phyloP scores from a whole-genome alignment of 2,888 invertebrate genomes.

The Mechanitis mazaeus region DNA sequence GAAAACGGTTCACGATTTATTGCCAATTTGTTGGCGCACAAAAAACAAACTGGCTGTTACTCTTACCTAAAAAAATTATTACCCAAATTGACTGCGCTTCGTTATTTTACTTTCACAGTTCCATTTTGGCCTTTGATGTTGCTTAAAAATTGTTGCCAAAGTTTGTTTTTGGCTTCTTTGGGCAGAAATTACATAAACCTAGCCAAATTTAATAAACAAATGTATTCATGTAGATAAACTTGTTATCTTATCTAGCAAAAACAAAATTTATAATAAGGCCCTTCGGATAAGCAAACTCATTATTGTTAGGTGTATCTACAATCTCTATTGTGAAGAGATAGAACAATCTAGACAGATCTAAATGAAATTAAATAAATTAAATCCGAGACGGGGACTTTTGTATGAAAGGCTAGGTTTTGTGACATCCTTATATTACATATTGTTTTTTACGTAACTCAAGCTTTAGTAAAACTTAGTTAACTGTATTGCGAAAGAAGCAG shows the following conservation, averaged over 20 bases:
- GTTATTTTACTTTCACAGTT: background rate
- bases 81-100: background rate
- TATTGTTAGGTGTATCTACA: slow-evolving; percentile 17
- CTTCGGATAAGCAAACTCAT: slow-evolving; percentile 15
- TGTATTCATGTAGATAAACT: background rate
- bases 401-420: too few relatives aligned
- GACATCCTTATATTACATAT: too few relatives aligned
- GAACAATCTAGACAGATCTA: too few relatives aligned
- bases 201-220: background rate
- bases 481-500: too few relatives aligned
- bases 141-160: background rate
- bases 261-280: slow-evolving; percentile 12
- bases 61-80: background rate
- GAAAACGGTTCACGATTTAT: slow-evolving; percentile 20
- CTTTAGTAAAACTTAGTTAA: too few relatives aligned
- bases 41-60: slow-evolving; percentile 1
- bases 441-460: too few relatives aligned
- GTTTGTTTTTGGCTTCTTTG: background rate
- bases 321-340: slow-evolving; percentile 13
- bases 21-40: slow-evolving; percentile 9
- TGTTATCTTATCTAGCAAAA: slow-evolving; percentile 12
- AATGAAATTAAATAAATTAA: too few relatives aligned
- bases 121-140: too few relatives aligned
- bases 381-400: too few relatives aligned
- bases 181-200: background rate